Evolutionary conservation across 2,888 invertebrate species (phyloP), one percentile per base, ranked within the genome.

Genomic region (Nemoura dubitans): DNA sequence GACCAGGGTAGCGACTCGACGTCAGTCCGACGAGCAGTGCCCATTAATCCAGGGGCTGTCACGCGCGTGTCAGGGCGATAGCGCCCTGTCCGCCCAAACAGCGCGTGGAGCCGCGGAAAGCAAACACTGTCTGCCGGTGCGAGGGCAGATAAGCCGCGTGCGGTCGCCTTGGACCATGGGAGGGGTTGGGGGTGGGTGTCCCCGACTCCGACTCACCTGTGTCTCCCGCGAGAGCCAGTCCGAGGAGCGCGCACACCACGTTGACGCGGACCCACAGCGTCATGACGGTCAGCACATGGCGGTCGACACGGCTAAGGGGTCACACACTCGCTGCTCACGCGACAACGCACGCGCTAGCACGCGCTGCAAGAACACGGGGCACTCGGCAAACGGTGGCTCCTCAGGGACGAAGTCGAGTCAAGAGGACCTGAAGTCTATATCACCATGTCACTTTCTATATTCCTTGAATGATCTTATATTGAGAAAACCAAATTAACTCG

Each of bases 161-260:
- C 36, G 36, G 36, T 36, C 59, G 59, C 25, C 10, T 7, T 76
- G 59, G 76, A 29, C 25, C 14, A 43, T 27, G 25, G 43, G 43
- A 26, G 43, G n/a, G 59, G 36, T 83, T 36, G 83, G 10, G 36
- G 36, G 36, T 36, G 59, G 59, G 59, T 59, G 36, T 3, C 5
- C 5, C 10, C 10, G 36, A 10, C 5, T 3, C 10, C 5, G 16
- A 59, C 84, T 84, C 84, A 84, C 84, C 84, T 84, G 84, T 84
- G 27, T 84, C 84, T 25, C 26, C 27, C 28, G 59, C 16, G 76
- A 43, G 27, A 59, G 59, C 59, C 25, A 30, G 26, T 43, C 14
- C 26, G 84, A 84, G 28, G 27, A 84, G 84, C 28, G 84, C 76
- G 14, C 26, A 84, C 5, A 84, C 27, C 25, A 84, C 21, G n/a